Conservation (phyloP, 2,113 vertebrate genomes). For the Bombycilla garrulus region DNA sequence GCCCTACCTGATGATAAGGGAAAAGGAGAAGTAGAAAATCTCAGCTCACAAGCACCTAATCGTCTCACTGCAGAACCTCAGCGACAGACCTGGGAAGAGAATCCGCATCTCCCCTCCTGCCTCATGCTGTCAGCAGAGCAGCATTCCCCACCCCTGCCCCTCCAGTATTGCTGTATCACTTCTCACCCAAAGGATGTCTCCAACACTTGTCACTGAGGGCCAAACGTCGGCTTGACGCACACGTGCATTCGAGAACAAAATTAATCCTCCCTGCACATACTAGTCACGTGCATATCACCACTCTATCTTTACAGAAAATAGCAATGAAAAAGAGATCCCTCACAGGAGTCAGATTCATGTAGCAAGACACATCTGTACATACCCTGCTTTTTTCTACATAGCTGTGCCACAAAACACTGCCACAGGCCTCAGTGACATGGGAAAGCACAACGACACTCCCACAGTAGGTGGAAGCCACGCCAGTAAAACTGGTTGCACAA, state of each 20-base stretch:
- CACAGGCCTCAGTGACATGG: fast-evolving
- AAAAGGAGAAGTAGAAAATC: background rate
- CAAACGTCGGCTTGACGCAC: fast-evolving
- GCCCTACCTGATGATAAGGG: background rate
- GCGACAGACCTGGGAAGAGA: background rate
- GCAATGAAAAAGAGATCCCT: background rate
- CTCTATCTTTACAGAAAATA: background rate
- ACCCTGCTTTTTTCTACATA: background rate
- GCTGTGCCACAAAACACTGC: background rate
- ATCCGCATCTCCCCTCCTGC: background rate
- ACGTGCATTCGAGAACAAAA: background rate
- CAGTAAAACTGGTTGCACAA: background rate
- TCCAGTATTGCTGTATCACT: background rate
- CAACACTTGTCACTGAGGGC: background rate
- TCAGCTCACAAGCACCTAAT: background rate
- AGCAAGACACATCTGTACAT: background rate
- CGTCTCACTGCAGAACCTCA: fast-evolving
- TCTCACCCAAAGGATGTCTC: background rate
- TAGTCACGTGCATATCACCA: fast-evolving
- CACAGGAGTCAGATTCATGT: background rate
- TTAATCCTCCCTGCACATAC: background rate
- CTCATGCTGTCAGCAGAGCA: fast-evolving
- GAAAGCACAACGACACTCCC: fast-evolving
- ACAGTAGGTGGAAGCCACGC: background rate
- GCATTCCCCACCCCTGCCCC: background rate